Percentiles rank a stretch among this genome's conserved stretches.
These are phyloP conservation scores for Calameuta pallipes DNA, from an alignment of 2,888 invertebrate species.

Conservation along the genomic window DNA sequence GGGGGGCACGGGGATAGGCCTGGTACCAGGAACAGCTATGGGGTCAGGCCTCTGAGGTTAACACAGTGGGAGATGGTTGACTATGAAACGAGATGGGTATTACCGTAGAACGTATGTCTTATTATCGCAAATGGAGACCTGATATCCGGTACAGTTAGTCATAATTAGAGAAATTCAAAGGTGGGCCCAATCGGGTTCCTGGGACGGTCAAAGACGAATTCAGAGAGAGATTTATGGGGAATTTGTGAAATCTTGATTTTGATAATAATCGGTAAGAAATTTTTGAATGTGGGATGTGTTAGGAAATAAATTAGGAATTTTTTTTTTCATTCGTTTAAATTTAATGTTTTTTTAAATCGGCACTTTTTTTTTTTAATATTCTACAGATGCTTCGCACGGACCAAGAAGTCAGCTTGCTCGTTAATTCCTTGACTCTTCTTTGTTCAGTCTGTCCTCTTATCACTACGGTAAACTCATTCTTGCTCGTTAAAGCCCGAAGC, in stretches of 20 bases:
- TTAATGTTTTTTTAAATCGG: too few relatives aligned
- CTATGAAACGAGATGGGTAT: constrained; percentile 34
- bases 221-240: background rate
- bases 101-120: constrained; percentile 29
- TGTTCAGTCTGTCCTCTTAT: background rate
- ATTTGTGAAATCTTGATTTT: background rate
- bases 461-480: background rate
- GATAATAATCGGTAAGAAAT: too few relatives aligned
- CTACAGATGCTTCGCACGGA: background rate
- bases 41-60: background rate
- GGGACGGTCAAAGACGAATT: background rate
- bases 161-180: constrained; percentile 28
- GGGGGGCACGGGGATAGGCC: too few relatives aligned
- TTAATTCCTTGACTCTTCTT: background rate
- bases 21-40: background rate
- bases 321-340: too few relatives aligned
- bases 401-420: background rate
- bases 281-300: too few relatives aligned
- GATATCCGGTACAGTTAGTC: constrained; percentile 34
- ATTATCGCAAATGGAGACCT: constrained; percentile 35
- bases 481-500: background rate
- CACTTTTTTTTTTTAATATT: background rate
- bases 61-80: constrained; percentile 21
- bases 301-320: too few relatives aligned
- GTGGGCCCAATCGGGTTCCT: background rate